Evolutionary conservation across 2,797 vertebrate genomes (phyloP).

Genomic region (Characodon lateralis): DNA sequence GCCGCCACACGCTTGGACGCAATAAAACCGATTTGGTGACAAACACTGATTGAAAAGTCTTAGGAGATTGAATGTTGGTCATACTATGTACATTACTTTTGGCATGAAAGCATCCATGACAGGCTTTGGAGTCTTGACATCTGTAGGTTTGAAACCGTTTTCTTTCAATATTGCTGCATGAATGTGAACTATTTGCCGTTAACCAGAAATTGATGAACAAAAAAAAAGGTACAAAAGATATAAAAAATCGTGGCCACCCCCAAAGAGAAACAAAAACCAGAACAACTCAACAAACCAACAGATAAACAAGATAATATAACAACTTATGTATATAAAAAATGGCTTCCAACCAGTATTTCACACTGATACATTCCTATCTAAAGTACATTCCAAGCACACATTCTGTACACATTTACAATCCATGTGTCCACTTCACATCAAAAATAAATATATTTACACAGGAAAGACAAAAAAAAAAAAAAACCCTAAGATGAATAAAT

Average conservation of each 20-base stretch:
- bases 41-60: constrained; percentile 73
- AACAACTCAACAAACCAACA: constrained; percentile 67
- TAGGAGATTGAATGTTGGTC: constrained; percentile 69
- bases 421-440: constrained; percentile 94
- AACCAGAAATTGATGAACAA: constrained; percentile 52
- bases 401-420: constrained; percentile 96
- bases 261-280: constrained; percentile 50
- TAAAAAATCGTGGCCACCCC: constrained; percentile 60
- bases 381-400: constrained; percentile 96
- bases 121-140: constrained; percentile 83
- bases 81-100: constrained; percentile 79
- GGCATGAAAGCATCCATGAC: constrained; percentile 79
- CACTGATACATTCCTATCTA: constrained; percentile 89
- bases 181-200: constrained; percentile 75
- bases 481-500: constrained; percentile 89
- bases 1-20: constrained; percentile 46
- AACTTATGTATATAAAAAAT: constrained; percentile 70
- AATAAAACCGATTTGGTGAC: constrained; percentile 62
- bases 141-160: constrained; percentile 67
- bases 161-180: constrained; percentile 76
- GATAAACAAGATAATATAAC: constrained; percentile 64
- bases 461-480: constrained; percentile 59
- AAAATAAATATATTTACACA: constrained; percentile 99
- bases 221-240: constrained; percentile 61
- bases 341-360: constrained; percentile 85